Conservation (phyloP, 2,797 vertebrate species). For the Microchirus variegatus region DNA sequence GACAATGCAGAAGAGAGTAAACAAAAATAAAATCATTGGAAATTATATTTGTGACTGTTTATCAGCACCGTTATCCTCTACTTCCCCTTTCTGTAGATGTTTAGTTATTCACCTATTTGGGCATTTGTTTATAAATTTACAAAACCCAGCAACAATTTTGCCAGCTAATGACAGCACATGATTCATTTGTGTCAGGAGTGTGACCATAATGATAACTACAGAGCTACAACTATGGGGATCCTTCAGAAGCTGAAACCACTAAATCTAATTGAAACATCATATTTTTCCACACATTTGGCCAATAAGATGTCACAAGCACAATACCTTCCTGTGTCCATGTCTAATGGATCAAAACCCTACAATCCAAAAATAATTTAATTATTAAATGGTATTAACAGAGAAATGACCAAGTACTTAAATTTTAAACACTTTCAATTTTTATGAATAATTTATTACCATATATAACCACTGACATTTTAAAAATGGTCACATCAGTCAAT, state of each 20-base stretch:
- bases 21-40: no score
- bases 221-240: no score
- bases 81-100: slow-evolving; percentile 33
- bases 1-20: background rate
- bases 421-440: no score
- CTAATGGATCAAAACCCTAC: background rate
- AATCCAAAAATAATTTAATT: background rate
- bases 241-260: no score
- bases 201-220: no score
- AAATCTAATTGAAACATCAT: background rate
- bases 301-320: background rate
- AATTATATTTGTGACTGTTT: no score
- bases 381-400: background rate
- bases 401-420: background rate
- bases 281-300: background rate
- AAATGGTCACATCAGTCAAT: no score
- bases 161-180: background rate
- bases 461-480: no score
- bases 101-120: slow-evolving; percentile 4
- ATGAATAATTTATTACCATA: no score
- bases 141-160: background rate
- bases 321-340: no score
- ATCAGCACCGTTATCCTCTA: background rate
- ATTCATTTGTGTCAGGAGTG: background rate
- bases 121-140: no score